Base-by-base conservation (phyloP, 2,888 invertebrate genomes). In the Heteromurus nitidus region DNA sequence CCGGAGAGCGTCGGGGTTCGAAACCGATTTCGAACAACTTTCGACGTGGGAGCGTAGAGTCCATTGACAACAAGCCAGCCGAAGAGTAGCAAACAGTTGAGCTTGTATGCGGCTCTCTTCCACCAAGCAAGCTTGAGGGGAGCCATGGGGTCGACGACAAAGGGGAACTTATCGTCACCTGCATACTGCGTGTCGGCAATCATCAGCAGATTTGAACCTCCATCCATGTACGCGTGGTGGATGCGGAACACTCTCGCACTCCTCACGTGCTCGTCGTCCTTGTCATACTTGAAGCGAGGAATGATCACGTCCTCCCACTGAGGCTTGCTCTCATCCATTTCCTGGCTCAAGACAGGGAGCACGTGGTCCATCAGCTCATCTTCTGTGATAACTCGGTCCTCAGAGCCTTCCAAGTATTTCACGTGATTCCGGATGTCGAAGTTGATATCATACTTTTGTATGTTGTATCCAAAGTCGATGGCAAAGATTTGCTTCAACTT, bases 271-370 rank as follows among this genome's bases (percentile, higher is more conserved):
- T 36, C 65, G 22, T 69, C 64, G 13, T 50, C 50, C 0, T 24
- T 65, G 44, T 42, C 36, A 36, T 81, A 75, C 16, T 69, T 55
- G 36, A 81, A 87, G 53, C 72, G 50, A 24, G 87, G 84, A 22
- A 87, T 80, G 7, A 85, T 75, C 3, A 87, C 58, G 36, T 84
- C 84, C 58, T 87, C 87, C 87, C 87, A 87, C 31, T 87, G 87
- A n/a, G 87, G 87, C 30, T 82, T 77, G 7, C 24, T 31, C 18
- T 82, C 84, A 22, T 85, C 85, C 84, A 87, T 84, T 47, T 85
- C 85, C 11, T 70, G 55, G 31, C 62, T 64, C 30, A 86, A 31
- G 0, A 58, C 65, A 2, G 82, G 80, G 1, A 85, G 77, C 50
- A 85, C 62, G n/a, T 76, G 55, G 18, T 77, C 79, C 65, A 83